Evolutionary conservation across 2,888 invertebrate genomes (phyloP), one percentile per base, ranked within the genome.

Genomic region (Lacanobia wlatinum): DNA sequence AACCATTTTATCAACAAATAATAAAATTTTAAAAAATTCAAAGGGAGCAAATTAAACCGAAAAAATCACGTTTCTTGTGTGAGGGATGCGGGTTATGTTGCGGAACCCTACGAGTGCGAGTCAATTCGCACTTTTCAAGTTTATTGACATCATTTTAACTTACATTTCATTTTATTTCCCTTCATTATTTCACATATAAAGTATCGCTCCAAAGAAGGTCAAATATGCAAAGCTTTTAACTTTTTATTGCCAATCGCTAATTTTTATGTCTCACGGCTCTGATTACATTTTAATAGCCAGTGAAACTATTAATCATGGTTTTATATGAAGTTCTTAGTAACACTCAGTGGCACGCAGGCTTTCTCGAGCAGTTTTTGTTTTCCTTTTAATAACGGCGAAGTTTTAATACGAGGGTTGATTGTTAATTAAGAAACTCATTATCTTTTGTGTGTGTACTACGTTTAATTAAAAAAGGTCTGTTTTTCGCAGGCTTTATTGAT

Each of bases 271-370:
- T 74, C 79, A 80, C 80, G 80, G 71, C 70, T 73, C 21, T 73
- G 75, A 86, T 81, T 68, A 72, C 66, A 64, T 84, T 85, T 82
- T 82, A 81, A 85, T 79, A 71, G 75, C 62, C 62, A 65, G 80
- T 72, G 85, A 80, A 83, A 77, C 70, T 77, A 76, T 85, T 53
- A 64, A 68, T 73, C 61, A 69, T 48, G 38, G 65, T 76, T 75
- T 83, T 85, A 64, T 62, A 14, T 50, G 28, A 23, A 38, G n/a
- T 70, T 79, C 59, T 72, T 69, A 50, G 46, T 78, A 66, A 9
- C 48, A 61, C n/a, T 63, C 40, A 60, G 40, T 61, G 58, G 62
- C 55, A 70, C 67, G 79, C 58, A n/a, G 50, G 70, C 79, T 79
- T 80, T 74, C 74, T 56, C 34, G 59, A 53, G 1, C 9, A 12